Evolutionary conservation across 2,113 vertebrate genomes (phyloP), one percentile per base, ranked within the genome.

Genomic region (Mola mola): DNA sequence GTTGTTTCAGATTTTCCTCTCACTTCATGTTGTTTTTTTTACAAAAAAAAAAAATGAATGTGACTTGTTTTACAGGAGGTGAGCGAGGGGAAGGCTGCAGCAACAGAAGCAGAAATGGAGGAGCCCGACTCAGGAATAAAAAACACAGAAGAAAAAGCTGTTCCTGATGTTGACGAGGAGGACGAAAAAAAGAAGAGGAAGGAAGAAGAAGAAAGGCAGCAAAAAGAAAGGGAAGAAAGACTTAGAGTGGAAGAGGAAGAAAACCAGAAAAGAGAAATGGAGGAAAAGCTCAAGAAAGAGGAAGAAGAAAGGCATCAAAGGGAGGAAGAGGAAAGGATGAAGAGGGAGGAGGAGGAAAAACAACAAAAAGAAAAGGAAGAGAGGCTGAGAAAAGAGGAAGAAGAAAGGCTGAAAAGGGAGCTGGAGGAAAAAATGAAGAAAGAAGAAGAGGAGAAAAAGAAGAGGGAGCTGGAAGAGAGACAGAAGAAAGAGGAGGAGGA

Each of bases 61-160:
- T 13, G 4, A 26, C 17, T 44, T 75, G 11, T 77, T 61, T 84
- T 50, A 5, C 43, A 92, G 92, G 87, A 85, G 62, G 72, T 82
- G 37, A 41, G 2, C 62, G 61, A 80, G 38, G 85, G 82, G 48
- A 57, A 70, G 17, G 28, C 47, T 52, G 37, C 49, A 67, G 43
- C 24, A 37, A 47, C 70, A 77, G 41, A 47, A 63, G 29, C 17
- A 34, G n/a, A 53, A 51, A 43, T 41, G 20, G 40, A 38, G 13
- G 66, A 78, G 5, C 4, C 31, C 16, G 67, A 81, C 3, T 42
- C 72, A 2, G 55, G 17, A 21, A 9, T 13, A 11, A 64, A 41
- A 3, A 67, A 22, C 22, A 13, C 13, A 15, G 5, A 17, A 4
- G 16, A 34, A 22, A 11, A 37, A 21, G 20, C 21, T 8, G 8